These are phyloP conservation scores for Lycophotia porphyrea DNA, from an alignment of 2,888 invertebrate genomes.

Conservation along the genomic window DNA sequence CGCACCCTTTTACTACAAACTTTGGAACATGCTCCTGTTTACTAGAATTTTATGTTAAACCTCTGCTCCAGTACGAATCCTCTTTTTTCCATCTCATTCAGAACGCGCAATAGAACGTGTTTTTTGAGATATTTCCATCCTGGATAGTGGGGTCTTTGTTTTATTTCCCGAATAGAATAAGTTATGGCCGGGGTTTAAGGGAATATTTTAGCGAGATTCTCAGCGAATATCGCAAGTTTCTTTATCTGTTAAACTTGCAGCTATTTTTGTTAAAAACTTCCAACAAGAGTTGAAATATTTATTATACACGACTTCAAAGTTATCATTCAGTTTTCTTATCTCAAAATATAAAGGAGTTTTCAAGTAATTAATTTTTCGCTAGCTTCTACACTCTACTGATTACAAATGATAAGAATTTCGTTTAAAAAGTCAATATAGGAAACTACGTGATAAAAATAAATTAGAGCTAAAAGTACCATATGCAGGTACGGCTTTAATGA, in stretches of 20 bases:
- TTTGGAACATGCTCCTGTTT: constrained; percentile 62
- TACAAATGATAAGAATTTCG: neutral
- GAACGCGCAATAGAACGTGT: constrained; percentile 71
- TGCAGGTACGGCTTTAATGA: neutral
- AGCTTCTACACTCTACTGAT: neutral
- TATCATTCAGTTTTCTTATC: constrained; percentile 50
- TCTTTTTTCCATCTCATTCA: constrained; percentile 67
- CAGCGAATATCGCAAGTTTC: constrained; percentile 67
- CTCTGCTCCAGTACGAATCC: constrained; percentile 61
- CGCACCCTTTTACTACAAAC: constrained; percentile 44
- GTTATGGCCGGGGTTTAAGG: constrained; percentile 74
- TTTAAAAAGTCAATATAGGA: too few species aligned
- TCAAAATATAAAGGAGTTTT: constrained; percentile 52
- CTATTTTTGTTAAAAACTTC: constrained; percentile 58
- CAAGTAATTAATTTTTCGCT: constrained; percentile 36
- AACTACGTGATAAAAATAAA: too few species aligned
- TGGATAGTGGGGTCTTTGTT: constrained; percentile 71
- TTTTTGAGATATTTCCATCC: constrained; percentile 72
- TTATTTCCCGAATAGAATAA: constrained; percentile 74
- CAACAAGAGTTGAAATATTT: constrained; percentile 48
- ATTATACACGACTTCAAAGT: constrained; percentile 44
- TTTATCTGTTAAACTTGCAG: constrained; percentile 59
- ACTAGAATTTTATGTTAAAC: constrained; percentile 68
- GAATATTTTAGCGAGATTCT: constrained; percentile 79
- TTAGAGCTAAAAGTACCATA: too few species aligned